phyloP scores from a whole-genome alignment of 2,888 invertebrate genomes.

The Drosophila dives region DNA sequence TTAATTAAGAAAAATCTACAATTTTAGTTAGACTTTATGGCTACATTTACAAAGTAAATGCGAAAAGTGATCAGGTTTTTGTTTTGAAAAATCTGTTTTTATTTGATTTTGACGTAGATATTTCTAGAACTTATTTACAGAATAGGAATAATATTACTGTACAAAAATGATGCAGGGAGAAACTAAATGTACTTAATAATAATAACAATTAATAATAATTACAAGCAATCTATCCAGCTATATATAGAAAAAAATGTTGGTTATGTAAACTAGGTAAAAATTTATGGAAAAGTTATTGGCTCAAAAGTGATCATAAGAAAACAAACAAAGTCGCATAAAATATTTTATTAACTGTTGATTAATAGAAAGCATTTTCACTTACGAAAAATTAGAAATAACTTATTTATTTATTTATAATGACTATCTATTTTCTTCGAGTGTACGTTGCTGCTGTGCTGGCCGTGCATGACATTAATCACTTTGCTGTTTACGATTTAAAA shows the following conservation, averaged over 20 bases:
- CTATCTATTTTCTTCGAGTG: not conserved
- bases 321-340: not conserved
- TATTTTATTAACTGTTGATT: not conserved
- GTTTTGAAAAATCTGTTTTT: not conserved
- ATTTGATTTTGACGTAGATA: not conserved
- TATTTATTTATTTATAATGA: not conserved
- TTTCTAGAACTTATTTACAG: not conserved
- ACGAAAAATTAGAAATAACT: not conserved
- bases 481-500: conserved; percentile 56
- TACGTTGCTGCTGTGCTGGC: conserved; percentile 18
- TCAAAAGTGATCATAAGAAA: not conserved
- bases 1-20: not conserved
- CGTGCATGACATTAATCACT: conserved; percentile 74
- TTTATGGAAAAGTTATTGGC: not conserved
- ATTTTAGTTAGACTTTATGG: not conserved
- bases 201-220: too few species aligned
- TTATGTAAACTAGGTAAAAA: not conserved
- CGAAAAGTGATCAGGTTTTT: not conserved
- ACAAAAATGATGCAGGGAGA: not conserved
- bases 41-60: too few species aligned
- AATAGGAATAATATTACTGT: not conserved
- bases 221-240: not conserved
- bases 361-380: not conserved
- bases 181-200: not conserved
- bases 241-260: not conserved